These are phyloP conservation scores for Mycteria americana DNA, from an alignment of 2,797 vertebrate genomes.

Conservation along the genomic window DNA sequence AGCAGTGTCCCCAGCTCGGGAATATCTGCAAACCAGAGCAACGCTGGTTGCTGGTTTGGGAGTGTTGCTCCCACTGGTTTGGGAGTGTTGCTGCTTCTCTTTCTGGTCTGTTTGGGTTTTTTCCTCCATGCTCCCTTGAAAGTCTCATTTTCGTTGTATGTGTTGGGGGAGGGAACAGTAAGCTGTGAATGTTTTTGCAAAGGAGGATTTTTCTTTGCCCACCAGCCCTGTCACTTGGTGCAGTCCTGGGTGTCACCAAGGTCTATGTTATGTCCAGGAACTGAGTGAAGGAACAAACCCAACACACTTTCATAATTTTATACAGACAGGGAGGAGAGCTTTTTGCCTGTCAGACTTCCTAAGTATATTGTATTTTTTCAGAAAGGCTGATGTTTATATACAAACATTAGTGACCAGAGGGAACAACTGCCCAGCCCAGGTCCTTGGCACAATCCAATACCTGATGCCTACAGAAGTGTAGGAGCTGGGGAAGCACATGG, in stretches of 20 bases:
- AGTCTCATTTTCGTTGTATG: background rate
- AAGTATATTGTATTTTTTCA: background rate
- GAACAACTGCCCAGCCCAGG: background rate
- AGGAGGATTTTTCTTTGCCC: background rate
- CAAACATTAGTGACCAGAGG: too few species aligned
- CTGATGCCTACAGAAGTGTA: fast-evolving
- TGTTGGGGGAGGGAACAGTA: background rate
- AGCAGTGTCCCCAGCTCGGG: background rate
- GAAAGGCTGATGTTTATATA: background rate
- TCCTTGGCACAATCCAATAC: fast-evolving
- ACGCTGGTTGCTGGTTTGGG: too few species aligned
- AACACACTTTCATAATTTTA: background rate
- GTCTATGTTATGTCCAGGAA: too few species aligned
- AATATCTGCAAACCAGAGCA: background rate
- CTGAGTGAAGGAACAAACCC: background rate
- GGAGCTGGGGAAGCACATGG: background rate
- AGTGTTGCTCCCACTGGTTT: background rate
- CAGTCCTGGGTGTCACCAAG: background rate
- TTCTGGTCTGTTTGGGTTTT: background rate
- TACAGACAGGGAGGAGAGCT: background rate
- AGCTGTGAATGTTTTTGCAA: background rate
- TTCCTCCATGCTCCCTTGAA: background rate
- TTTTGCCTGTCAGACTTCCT: background rate
- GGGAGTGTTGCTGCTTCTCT: background rate
- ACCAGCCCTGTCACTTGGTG: background rate